Percentiles rank a stretch among this genome's conserved stretches.
These are phyloP conservation scores for Vanessa cardui DNA, from an alignment of 2,888 invertebrate species.

Conservation along the genomic window DNA sequence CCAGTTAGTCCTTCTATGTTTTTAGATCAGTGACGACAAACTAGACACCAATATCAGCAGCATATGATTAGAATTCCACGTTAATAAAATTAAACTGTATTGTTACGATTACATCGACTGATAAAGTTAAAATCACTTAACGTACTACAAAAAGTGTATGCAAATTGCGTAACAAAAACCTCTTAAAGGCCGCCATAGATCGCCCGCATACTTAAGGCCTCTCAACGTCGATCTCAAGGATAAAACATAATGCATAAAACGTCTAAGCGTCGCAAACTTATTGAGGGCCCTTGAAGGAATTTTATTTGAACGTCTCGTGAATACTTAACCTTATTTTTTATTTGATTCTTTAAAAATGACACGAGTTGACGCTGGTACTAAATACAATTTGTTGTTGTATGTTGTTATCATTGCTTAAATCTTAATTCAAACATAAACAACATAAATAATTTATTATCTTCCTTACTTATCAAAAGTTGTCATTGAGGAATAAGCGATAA, in stretches of 20 bases:
- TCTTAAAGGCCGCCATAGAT: slow-evolving; percentile 48
- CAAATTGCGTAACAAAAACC: slow-evolving; percentile 54
- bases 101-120: slow-evolving; percentile 11
- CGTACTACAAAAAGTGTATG: slow-evolving; percentile 48
- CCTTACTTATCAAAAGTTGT: no score
- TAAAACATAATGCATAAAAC: slow-evolving; percentile 36
- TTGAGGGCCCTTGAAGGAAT: slow-evolving; percentile 30
- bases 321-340: slow-evolving; percentile 38
- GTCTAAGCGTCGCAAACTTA: slow-evolving; percentile 39
- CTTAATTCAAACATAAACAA: no score
- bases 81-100: neutral
- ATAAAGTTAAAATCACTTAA: slow-evolving; percentile 38
- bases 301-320: slow-evolving; percentile 34
- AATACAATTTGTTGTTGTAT: no score
- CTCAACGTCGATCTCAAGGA: slow-evolving; percentile 41
- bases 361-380: slow-evolving; percentile 26
- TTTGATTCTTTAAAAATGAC: neutral
- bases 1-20: no score
- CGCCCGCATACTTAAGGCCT: slow-evolving; percentile 65
- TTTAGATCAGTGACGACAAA: neutral
- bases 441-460: no score
- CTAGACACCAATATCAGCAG: neutral
- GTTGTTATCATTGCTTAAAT: no score
- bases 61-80: neutral
- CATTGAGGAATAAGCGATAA: no score